These are phyloP conservation scores for Sitophilus oryzae DNA, from an alignment of 1,140 invertebrate species.

Conservation along the genomic window DNA sequence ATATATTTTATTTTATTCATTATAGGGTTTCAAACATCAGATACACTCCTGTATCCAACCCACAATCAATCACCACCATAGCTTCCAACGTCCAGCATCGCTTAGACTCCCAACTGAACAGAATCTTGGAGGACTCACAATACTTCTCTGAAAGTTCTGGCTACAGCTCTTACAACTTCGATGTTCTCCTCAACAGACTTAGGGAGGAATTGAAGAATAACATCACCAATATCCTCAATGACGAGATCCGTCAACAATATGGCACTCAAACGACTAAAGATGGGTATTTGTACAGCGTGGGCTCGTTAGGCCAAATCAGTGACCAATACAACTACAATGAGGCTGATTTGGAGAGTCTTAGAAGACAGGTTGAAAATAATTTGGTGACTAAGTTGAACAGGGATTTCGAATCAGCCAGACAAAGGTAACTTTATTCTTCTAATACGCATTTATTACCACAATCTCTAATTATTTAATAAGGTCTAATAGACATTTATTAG, in stretches of 20 bases:
- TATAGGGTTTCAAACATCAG: slow-evolving; percentile 6
- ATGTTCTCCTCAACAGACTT: slow-evolving; percentile 27
- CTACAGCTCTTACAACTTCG: slow-evolving; percentile 16
- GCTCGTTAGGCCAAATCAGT: slow-evolving; percentile 14
- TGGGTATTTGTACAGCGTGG: slow-evolving; percentile 30
- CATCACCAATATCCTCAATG: slow-evolving; percentile 31
- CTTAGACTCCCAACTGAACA: slow-evolving; percentile 29
- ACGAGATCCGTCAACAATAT: slow-evolving; percentile 32
- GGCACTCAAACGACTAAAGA: slow-evolving; percentile 30
- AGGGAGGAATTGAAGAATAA: slow-evolving; percentile 35
- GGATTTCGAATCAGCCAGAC: slow-evolving; percentile 26
- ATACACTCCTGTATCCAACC: slow-evolving; percentile 29
- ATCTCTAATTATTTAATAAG: neutral
- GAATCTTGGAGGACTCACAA: slow-evolving; percentile 25
- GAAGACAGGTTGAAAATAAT: slow-evolving; percentile 36
- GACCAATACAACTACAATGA: slow-evolving; percentile 34
- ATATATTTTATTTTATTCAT: neutral
- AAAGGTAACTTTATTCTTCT: too few species aligned
- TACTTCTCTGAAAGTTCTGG: slow-evolving; percentile 25
- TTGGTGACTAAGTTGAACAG: slow-evolving; percentile 33
- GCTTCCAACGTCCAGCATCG: slow-evolving; percentile 32
- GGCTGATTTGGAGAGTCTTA: slow-evolving; percentile 36
- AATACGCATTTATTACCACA: too few species aligned
- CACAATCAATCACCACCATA: slow-evolving; percentile 30
- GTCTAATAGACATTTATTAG: slow-evolving; percentile 1